Percentiles rank a stretch among this genome's conserved stretches.
These are phyloP conservation scores for Alethe castanea DNA, from an alignment of 2,113 vertebrate genomes.

Conservation along the genomic window DNA sequence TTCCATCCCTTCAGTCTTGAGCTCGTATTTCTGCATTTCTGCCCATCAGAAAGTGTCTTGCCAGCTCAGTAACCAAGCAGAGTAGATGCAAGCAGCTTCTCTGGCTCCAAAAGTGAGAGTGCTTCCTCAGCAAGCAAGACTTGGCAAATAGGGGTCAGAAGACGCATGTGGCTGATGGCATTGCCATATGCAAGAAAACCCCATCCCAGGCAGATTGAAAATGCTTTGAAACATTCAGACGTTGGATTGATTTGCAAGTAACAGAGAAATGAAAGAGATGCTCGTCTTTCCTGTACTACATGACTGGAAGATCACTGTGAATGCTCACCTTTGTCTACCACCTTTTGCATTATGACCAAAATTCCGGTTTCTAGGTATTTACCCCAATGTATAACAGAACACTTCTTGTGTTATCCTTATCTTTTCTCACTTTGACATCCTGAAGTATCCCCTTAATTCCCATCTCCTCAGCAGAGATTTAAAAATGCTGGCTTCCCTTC, in stretches of 20 bases:
- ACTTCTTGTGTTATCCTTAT: neutral
- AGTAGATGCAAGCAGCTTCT: neutral
- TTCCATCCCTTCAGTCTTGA: neutral
- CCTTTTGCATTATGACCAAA: neutral
- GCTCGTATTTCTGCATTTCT: fast-evolving
- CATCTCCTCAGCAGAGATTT: neutral
- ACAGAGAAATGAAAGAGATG: neutral
- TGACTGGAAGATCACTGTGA: neutral
- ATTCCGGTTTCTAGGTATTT: neutral
- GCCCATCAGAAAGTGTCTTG: neutral
- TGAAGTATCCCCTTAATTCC: neutral
- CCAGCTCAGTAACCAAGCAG: neutral
- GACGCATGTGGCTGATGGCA: fast-evolving
- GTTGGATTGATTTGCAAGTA: neutral
- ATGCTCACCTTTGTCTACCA: neutral
- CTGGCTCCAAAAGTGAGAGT: neutral
- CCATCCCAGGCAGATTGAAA: neutral
- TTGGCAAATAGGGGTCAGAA: neutral
- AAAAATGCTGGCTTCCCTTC: neutral
- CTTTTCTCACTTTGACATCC: neutral
- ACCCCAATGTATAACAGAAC: neutral
- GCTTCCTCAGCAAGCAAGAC: neutral
- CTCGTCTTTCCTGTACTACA: neutral
- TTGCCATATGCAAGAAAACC: neutral
- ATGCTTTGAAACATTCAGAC: neutral